These are phyloP conservation scores for Lipotes vexillifer DNA, from an alignment of 2,113 vertebrate species.

Conservation along the genomic window DNA sequence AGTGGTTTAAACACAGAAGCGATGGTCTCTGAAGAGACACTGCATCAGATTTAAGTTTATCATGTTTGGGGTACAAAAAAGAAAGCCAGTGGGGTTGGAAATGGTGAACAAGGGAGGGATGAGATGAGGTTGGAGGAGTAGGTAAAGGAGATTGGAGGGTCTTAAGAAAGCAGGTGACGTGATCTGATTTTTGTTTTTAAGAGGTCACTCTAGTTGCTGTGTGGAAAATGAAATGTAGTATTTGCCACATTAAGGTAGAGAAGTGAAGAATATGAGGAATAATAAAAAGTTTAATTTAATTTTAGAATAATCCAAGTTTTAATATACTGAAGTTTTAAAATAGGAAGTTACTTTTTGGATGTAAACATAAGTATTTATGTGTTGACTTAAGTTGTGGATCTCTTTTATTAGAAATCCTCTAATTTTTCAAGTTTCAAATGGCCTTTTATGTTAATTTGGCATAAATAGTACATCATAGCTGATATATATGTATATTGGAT, in stretches of 20 bases:
- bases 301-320: not conserved
- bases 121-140: not conserved
- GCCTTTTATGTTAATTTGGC: not conserved
- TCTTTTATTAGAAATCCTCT: not conserved
- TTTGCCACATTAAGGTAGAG: not conserved
- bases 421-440: conserved; percentile 12
- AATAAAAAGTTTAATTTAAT: not conserved
- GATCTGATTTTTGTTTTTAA: not conserved
- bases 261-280: not conserved
- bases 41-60: not conserved
- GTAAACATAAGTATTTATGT: not conserved
- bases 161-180: not conserved
- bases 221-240: not conserved
- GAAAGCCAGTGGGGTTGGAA: not conserved
- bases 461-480: not conserved
- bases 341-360: not conserved
- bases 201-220: not conserved
- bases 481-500: not conserved
- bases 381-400: not conserved
- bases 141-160: not conserved
- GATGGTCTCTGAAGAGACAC: not conserved
- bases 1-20: not conserved
- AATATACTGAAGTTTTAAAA: not conserved
- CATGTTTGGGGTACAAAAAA: not conserved
- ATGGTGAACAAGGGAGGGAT: not conserved